Conservation (phyloP, 2,113 vertebrate genomes). For the Clarias gariepinus region DNA sequence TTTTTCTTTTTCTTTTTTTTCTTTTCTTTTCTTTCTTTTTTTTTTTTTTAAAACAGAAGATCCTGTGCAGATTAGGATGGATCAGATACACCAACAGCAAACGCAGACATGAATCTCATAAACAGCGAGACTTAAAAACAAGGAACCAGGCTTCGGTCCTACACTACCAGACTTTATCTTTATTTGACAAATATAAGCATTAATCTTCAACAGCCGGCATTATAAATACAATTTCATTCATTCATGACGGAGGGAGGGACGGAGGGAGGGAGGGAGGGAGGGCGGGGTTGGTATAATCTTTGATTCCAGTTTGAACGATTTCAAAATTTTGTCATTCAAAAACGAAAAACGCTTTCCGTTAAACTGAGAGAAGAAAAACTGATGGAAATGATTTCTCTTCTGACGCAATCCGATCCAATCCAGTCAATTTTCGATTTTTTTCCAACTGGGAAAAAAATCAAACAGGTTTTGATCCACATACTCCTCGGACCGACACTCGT, state of each 20-base stretch:
- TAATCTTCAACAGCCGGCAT: slow-evolving; percentile 74
- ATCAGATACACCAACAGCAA: slow-evolving; percentile 57
- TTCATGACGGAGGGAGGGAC: slow-evolving; percentile 62
- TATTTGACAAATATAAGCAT: slow-evolving; percentile 77
- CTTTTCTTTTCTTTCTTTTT: neutral
- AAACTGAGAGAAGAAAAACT: neutral
- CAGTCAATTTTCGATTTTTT: slow-evolving; percentile 62
- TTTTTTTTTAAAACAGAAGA: slow-evolving; percentile 64
- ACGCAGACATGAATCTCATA: slow-evolving; percentile 49
- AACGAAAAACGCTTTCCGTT: neutral
- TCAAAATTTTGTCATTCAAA: neutral
- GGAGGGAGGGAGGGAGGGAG: neutral
- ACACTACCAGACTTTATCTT: slow-evolving; percentile 72
- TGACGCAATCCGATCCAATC: slow-evolving; percentile 61
- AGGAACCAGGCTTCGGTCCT: slow-evolving; percentile 65
- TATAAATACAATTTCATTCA: slow-evolving; percentile 77
- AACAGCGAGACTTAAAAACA: slow-evolving; percentile 63
- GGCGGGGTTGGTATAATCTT: neutral
- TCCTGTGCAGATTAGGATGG: slow-evolving; percentile 60
- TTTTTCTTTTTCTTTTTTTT: neutral
- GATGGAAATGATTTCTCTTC: slow-evolving; percentile 16
- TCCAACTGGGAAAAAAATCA: slow-evolving; percentile 62
- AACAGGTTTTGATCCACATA: slow-evolving; percentile 58
- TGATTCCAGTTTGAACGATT: slow-evolving; percentile 17
- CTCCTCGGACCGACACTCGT: slow-evolving; percentile 50